Evolutionary conservation across 2,888 invertebrate species (phyloP).

Genomic region (Acanthococcus lagerstroemiae): DNA sequence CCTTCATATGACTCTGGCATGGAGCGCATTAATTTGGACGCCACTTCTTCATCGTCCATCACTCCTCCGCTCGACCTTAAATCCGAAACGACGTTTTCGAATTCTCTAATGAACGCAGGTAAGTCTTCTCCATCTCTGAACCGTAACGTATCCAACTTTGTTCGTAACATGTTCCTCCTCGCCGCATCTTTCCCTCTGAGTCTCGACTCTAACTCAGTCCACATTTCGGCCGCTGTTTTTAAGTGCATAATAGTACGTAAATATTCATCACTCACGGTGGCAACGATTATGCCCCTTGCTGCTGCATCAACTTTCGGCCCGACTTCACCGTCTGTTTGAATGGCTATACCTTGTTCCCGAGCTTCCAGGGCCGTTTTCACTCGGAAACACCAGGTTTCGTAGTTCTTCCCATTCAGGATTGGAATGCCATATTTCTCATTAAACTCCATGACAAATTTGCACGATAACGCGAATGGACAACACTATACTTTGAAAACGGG

Average conservation of each 20-base stretch:
- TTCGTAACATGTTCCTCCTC: background rate
- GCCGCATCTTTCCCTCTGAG: background rate
- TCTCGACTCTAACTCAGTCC: background rate
- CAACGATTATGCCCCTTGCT: background rate
- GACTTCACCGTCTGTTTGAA: background rate
- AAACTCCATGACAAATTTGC: too few relatives aligned
- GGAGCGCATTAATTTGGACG: background rate
- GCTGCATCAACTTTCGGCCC: background rate
- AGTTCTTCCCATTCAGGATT: background rate
- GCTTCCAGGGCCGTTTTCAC: background rate
- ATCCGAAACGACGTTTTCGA: background rate
- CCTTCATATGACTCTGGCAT: background rate
- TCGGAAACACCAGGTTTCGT: background rate
- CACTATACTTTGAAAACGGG: too few relatives aligned
- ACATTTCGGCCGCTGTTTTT: background rate
- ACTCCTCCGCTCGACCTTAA: background rate
- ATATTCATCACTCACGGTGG: background rate
- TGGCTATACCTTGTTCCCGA: background rate
- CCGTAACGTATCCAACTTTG: background rate
- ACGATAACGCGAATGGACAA: too few relatives aligned
- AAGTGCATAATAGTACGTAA: background rate
- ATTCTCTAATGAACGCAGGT: background rate
- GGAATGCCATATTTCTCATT: background rate
- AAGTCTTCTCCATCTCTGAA: background rate
- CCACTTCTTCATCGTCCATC: background rate